Evolutionary conservation across 2,113 vertebrate species (phyloP), one percentile per base, ranked within the genome.

Genomic region (Oreotrochilus melanogaster): DNA sequence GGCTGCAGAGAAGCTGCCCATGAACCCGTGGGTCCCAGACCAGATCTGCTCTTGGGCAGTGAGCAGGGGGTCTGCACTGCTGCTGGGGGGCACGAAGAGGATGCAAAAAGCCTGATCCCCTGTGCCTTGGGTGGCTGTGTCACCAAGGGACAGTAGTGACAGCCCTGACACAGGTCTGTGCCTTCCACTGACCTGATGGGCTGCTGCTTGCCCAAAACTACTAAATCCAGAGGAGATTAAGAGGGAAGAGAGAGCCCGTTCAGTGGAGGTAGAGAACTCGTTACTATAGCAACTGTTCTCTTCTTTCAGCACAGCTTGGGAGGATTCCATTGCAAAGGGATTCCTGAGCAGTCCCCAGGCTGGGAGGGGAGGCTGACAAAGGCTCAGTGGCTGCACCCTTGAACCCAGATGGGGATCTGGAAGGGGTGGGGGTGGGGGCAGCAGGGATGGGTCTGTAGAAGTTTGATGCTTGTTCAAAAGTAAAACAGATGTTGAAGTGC

Each of bases 241-340:
- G 61, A 86, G 45, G 50, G 30, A 81, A 72, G 73, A 48, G 61
- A 54, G 65, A 89, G 70, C 8, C 3, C 7, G 12, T 56, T 74
- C 60, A 35, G 31, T 6, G 72, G 88, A 93, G 94, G 95, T 95
- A 91, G 71, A 78, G 94, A 78, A 50, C 17, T 31, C 30, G 95
- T 95, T 95, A 47, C 95, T 80, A 89, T 94, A 73, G 94, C 87
- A 96, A 97, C 91, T 65, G 54, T 69, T 92, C 86, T 62, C 78
- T 94, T 87, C 94, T 89, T 92, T 89, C 71, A 94, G 87, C 80
- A n/a, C 33, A 79, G 72, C 31, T 10, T 21, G 64, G 54, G 65
- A 93, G 86, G 47, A 35, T 47, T 80, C 86, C 78, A 33, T 66
- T 43, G 82, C 7, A 10, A 37, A 62, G 42, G 74, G 67, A 73